Base-by-base conservation (phyloP, 1,140 invertebrate genomes). In the Aphaenogaster floridana region DNA sequence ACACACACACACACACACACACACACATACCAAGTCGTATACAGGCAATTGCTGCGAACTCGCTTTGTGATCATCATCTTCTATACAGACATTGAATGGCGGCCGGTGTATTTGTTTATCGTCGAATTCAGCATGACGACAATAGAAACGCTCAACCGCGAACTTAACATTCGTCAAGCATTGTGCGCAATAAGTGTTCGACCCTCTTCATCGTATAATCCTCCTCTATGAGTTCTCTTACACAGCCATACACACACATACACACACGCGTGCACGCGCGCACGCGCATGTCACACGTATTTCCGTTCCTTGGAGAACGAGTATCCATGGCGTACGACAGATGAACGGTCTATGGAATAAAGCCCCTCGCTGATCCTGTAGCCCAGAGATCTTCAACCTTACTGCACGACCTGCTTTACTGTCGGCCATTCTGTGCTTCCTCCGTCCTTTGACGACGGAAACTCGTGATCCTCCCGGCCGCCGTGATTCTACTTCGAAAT, bases 121-220 rank as follows among this genome's bases (percentile, higher is more conserved):
- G 54, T 39, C 45, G 54, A 74, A 61, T 61, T 48, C 54, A 61
- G n/a, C 8, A 28, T 42, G 54, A 17, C 34, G 69, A 61, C 69
- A 84, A 84, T 84, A 9, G 69, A 8, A 76, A 54, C 52, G 21
- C 42, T 84, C 54, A 61, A 76, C 54, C 34, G 54, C 42, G 80
- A 76, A 84, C 42, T 84, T 74, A 84, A 84, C 48, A 69, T 84
- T 84, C 69, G 54, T 84, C 69, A 84, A 76, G 80, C 69, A 84
- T 76, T 76, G 54, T 76, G 69, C 39, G 54, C 80, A 74, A 84
- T 84, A 76, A 84, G 80, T 76, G 80, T 84, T 84, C 15, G 54
- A 84, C 54, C 52, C 80, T 84, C 80, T 84, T 76, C 57, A 74
- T 76, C 80, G 54, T 72, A 63, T 76, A 84, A 83, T 74, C 54